phyloP scores from a whole-genome alignment of 1,140 invertebrate species.

The Apis cerana region DNA sequence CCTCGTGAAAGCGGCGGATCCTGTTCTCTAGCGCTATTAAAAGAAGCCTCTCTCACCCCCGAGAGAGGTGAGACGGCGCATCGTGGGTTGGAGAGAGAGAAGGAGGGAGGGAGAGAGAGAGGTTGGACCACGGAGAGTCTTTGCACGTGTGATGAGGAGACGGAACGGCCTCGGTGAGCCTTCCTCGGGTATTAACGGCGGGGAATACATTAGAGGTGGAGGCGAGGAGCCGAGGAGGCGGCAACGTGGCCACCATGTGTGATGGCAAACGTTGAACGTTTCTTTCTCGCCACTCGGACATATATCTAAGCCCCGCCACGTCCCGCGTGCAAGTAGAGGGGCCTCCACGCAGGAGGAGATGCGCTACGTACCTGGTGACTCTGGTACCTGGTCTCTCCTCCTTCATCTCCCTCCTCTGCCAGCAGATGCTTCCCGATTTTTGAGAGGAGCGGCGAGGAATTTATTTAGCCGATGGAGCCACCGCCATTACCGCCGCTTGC shows the following conservation, averaged over 20 bases:
- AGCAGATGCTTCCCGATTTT: constrained; percentile 40
- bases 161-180: constrained; percentile 63
- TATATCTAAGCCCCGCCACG: constrained; percentile 54
- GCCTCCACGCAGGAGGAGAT: constrained; percentile 30
- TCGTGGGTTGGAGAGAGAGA: not conserved
- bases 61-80: constrained; percentile 24
- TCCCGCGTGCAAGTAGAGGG: constrained; percentile 31
- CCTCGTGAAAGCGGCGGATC: constrained; percentile 33
- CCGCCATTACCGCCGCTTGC: no score
- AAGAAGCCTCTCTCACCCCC: constrained; percentile 52
- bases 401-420: no score
- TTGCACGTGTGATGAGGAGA: constrained; percentile 71
- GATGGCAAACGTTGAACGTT: constrained; percentile 63
- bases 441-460: constrained; percentile 14
- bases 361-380: constrained; percentile 14
- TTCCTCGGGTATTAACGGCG: constrained; percentile 71
- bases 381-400: constrained; percentile 21
- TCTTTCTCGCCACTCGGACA: constrained; percentile 66
- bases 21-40: constrained; percentile 60
- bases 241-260: constrained; percentile 80
- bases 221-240: constrained; percentile 69
- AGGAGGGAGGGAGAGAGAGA: not conserved
- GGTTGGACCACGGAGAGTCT: constrained; percentile 53
- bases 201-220: constrained; percentile 76
- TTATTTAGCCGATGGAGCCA: constrained; percentile 3